Evolutionary conservation across 2,888 invertebrate genomes (phyloP), one percentile per base, ranked within the genome.

Genomic region (Rhagium mordax): DNA sequence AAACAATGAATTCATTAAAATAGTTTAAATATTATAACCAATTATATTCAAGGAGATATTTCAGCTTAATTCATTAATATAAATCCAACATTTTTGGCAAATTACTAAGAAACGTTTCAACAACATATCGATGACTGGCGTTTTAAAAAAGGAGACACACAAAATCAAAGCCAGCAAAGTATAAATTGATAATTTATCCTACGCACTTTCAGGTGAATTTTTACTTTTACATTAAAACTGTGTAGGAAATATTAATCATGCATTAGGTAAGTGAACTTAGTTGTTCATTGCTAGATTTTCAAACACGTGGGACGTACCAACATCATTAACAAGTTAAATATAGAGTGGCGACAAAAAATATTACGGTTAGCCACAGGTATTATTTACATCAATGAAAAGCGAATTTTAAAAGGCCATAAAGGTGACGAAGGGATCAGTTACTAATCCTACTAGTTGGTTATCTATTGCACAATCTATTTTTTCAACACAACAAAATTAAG

Each of bases 171-270:
- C 41, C 41, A 41, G 41, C n/a, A 13, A 6, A 41, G 10, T 4
- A n/a, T n/a, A 7, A 53, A 20, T 57, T n/a, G 13, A 27, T 57
- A 24, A 24, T 27, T 27, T 15, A 13, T 0, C 55, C 55, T 24
- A 57, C 55, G 55, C 55, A 16, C 15, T 57, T 15, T 57, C 27
- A 57, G 15, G 27, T 15, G 15, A 27, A 57, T 57, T 57, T 24
- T 27, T 57, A 15, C 55, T 27, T 27, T 27, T 27, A 15, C 15
- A 57, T 57, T 57, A 27, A 15, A 21, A 27, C 27, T 27, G n/a
- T 15, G 55, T 57, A 57, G 24, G 55, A 57, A 24, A 57, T 57
- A 57, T 57, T 57, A 57, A 57, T 57, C 55, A 57, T 57, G 27
- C 55, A 24, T 57, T 57, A 27, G 55, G 55, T 57, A 57, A 57